These are phyloP conservation scores for Bicyclus anynana DNA, from an alignment of 1,140 invertebrate genomes.

Conservation along the genomic window DNA sequence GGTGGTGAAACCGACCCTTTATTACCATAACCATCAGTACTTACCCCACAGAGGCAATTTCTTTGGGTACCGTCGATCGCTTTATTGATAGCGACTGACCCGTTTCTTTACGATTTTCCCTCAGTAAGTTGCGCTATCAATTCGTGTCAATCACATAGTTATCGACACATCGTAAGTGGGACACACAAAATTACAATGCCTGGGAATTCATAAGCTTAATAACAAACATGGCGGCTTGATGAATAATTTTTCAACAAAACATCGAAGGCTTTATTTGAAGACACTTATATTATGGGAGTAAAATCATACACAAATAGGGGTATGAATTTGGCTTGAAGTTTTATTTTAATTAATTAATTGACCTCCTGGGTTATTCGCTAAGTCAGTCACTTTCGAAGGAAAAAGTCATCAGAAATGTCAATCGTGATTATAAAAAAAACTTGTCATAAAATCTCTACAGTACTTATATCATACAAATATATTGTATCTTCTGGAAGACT, in stretches of 20 bases:
- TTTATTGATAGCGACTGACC: constrained; percentile 29
- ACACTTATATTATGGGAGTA: too few relatives aligned
- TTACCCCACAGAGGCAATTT: constrained; percentile 14
- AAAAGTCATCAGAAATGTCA: too few relatives aligned
- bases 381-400: too few relatives aligned
- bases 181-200: constrained; percentile 16
- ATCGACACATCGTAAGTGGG: constrained; percentile 18
- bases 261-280: too few relatives aligned
- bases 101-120: constrained; percentile 19
- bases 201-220: not conserved
- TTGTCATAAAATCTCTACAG: not conserved
- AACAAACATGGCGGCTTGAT: not conserved
- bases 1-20: too few relatives aligned
- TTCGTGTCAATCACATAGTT: constrained; percentile 15
- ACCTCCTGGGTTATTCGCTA: too few relatives aligned
- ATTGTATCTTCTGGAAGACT: too few relatives aligned
- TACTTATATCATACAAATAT: not conserved
- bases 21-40: too few relatives aligned
- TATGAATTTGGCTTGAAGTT: too few relatives aligned
- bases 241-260: not conserved
- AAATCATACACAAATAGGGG: too few relatives aligned
- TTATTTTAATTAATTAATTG: too few relatives aligned
- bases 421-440: too few relatives aligned
- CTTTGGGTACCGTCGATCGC: constrained; percentile 10
- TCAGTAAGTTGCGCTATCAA: constrained; percentile 21